Base-by-base conservation (phyloP, 2,113 vertebrate species). In the Pseudolaguvia tuberculata region DNA sequence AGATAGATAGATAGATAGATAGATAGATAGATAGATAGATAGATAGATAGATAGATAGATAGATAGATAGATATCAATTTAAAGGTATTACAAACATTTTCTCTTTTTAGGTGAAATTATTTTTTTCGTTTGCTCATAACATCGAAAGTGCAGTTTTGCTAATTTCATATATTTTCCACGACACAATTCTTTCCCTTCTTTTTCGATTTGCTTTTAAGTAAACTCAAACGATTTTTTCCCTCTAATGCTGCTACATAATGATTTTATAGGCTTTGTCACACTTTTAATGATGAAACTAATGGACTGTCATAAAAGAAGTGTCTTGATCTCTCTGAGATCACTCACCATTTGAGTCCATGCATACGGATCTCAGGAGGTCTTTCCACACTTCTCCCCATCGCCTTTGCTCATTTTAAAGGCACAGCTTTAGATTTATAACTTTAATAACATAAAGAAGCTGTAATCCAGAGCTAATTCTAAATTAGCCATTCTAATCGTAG, bases 401-500 rank as follows among this genome's bases (percentile, higher is more conserved):
- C n/a, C n/a, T n/a, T n/a, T n/a, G n/a, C n/a, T n/a, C n/a, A n/a
- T n/a, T n/a, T n/a, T n/a, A n/a, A n/a, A n/a, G n/a, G 52, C 77
- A 50, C 29, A 20, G 27, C 67, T 67, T 73, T 87, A 35, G 85
- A 89, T 87, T 85, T 85, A 88, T 87, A 84, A 84, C 81, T 88
- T 87, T 85, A 89, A 90, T 89, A 85, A 84, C 80, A n/a, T n/a
- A n/a, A n/a, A n/a, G n/a, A n/a, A n/a, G n/a, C n/a, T n/a, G n/a
- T n/a, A 85, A 88, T 85, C 83, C 87, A 88, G 85, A 88, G 88
- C 87, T 84, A 88, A 88, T 85, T 79, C 77, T 71, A 80, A 83
- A 85, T 87, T 78, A 85, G 77, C 78, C 18, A 20, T 52, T 35
- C 55, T 79, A 79, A 82, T 81, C 70, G 56, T 70, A 45, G 63